Conservation (phyloP, 2,888 invertebrate genomes). For the Erebia ligea region DNA sequence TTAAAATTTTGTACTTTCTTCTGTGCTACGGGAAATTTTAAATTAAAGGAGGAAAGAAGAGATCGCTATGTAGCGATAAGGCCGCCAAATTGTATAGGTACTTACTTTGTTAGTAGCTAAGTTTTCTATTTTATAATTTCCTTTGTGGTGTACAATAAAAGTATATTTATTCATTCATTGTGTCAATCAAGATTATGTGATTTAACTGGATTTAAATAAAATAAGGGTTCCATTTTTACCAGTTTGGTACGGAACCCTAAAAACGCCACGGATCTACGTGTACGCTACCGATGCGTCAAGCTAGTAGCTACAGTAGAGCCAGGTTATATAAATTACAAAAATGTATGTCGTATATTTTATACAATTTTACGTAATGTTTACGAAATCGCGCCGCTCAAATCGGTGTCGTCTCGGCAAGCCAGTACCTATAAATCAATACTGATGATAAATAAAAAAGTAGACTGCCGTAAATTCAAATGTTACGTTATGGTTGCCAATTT, state of each 20-base stretch:
- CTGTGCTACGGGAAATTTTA: not conserved
- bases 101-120: too few relatives aligned
- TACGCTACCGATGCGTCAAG: not conserved
- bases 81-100: too few relatives aligned
- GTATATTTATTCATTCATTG: too few relatives aligned
- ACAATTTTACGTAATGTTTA: not conserved
- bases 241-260: too few relatives aligned
- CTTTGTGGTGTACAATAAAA: too few relatives aligned
- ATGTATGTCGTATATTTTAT: slow-evolving; percentile 1
- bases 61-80: too few relatives aligned
- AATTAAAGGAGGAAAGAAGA: too few relatives aligned
- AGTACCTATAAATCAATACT: not conserved
- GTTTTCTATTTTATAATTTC: too few relatives aligned
- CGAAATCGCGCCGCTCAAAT: not conserved
- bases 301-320: not conserved
- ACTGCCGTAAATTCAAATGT: not conserved
- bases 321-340: not conserved
- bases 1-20: not conserved
- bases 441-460: not conserved
- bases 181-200: too few relatives aligned
- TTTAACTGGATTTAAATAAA: too few relatives aligned
- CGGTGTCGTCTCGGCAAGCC: not conserved
- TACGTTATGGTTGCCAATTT: not conserved
- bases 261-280: too few relatives aligned
- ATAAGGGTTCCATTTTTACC: too few relatives aligned